Evolutionary conservation across 2,888 invertebrate genomes (phyloP), one percentile per base, ranked within the genome.

Genomic region (Luperina nickerlii): DNA sequence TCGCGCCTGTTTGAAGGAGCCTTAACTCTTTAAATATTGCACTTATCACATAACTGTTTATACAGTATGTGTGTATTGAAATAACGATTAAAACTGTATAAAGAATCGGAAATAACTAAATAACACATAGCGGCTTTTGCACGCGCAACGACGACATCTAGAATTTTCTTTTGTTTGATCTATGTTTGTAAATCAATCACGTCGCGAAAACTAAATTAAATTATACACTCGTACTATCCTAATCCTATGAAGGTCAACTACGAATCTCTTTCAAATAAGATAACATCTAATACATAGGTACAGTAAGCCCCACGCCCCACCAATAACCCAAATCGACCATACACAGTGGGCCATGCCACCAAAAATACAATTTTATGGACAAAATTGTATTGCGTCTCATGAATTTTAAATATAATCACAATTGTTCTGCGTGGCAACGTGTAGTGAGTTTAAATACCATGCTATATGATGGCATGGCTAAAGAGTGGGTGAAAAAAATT

Each of bases 361-460:
- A 74, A 84, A 86, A 82, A 68, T 92, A 91, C 90, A 91, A 91
- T 92, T 90, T 90, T 89, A 91, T 88, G 87, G 89, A 83, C 91
- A 92, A 92, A 92, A 91, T 91, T 90, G 90, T 74, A 87, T 83
- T 70, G 73, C 91, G 88, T 91, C 91, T 93, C 92, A 92, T 95
- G 95, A 95, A 95, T 95, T 94, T 94, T 93, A 94, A 95, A 94
- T 90, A 85, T 80, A 93, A 91, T 90, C 92, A 93, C 94, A 94
- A 94, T 93, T 92, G 93, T 91, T 92, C 90, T 90, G 92, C 90
- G 87, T 89, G 84, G 77, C 89, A 91, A 93, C 94, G 94, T 94
- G 95, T 90, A 81, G 86, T 82, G 95, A 78, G 89, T 94, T 92
- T 91, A 91, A 93, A 94, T 89, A 89, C 87, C 79, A 77, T 84